phyloP scores from a whole-genome alignment of 2,113 vertebrate genomes.

The Egretta garzetta region DNA sequence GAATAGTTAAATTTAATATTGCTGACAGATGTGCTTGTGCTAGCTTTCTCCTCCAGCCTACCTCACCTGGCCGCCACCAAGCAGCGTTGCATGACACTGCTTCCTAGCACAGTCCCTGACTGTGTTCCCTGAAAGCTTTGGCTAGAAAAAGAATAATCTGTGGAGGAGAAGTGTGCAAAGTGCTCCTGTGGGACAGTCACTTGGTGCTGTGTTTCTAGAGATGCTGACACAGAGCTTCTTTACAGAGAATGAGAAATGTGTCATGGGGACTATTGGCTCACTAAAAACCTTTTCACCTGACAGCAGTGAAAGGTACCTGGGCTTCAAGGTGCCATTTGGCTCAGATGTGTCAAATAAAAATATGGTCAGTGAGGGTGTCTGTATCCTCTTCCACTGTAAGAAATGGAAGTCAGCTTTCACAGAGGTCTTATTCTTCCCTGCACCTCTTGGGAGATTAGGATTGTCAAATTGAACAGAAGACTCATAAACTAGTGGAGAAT shows the following conservation, averaged over 20 bases:
- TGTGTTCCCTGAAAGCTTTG: not conserved
- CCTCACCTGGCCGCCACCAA: not conserved
- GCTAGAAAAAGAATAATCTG: not conserved
- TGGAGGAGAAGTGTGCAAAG: not conserved
- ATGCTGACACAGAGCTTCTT: not conserved
- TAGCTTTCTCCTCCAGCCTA: not conserved
- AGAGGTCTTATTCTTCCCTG: not conserved
- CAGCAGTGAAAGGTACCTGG: not conserved
- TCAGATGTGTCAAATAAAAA: slow-evolving; percentile 31
- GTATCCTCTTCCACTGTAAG: not conserved
- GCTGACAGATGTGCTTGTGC: not conserved
- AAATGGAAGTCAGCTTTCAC: not conserved
- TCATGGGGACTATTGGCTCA: not conserved
- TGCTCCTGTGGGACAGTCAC: not conserved
- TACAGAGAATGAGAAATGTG: not conserved
- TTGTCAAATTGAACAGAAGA: slow-evolving; percentile 64
- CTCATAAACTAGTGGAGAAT: slow-evolving; percentile 60
- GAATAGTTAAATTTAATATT: not conserved
- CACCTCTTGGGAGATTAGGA: slow-evolving; percentile 20
- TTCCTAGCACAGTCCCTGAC: not conserved
- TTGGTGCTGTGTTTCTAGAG: not conserved
- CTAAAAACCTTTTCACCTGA: not conserved
- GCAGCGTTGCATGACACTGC: not conserved
- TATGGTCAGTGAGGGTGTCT: not conserved
- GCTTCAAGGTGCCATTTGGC: slow-evolving; percentile 12